Evolutionary conservation across 1,140 invertebrate genomes (phyloP).

Genomic region (Eupeodes corollae): DNA sequence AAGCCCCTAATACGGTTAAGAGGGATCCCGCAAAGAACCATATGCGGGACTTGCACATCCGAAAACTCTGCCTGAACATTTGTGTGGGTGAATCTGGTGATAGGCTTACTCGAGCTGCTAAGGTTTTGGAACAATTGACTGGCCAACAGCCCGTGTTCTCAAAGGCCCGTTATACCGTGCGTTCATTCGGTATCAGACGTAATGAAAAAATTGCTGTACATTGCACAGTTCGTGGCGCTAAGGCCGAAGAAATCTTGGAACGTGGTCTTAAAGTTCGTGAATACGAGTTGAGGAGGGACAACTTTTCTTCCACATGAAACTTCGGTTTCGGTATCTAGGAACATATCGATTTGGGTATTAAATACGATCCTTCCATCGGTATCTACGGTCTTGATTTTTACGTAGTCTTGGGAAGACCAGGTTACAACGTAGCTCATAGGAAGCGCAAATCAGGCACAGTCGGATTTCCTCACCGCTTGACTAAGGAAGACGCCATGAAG

Average conservation of each 20-base stretch:
- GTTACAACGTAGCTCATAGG: constrained; percentile 92
- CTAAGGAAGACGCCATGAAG: too few relatives aligned
- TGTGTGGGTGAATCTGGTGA: constrained; percentile 99
- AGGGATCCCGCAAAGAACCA: constrained; percentile 89
- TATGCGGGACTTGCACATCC: constrained; percentile 94
- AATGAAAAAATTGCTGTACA: too few relatives aligned
- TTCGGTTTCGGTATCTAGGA: constrained; percentile 99
- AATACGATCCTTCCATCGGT: constrained; percentile 96
- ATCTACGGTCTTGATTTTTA: constrained; percentile 99
- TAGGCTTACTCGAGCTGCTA: constrained; percentile 94
- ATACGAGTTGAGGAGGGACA: too few relatives aligned
- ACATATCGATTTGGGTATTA: constrained; percentile 98
- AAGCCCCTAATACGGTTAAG: too few relatives aligned
- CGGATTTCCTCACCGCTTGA: too few relatives aligned
- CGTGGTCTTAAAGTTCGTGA: too few relatives aligned
- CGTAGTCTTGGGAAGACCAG: constrained; percentile 93
- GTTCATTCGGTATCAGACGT: too few relatives aligned
- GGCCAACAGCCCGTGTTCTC: constrained; percentile 98
- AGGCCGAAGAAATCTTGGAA: too few relatives aligned
- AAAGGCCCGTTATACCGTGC: constrained; percentile 97
- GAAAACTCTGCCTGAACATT: too few relatives aligned
- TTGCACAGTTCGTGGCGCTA: too few relatives aligned
- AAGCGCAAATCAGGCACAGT: too few relatives aligned
- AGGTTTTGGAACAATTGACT: constrained; percentile 98
- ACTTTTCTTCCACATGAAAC: too few relatives aligned